phyloP scores from a whole-genome alignment of 1,140 invertebrate species.

The Lanistes nyassanus region DNA sequence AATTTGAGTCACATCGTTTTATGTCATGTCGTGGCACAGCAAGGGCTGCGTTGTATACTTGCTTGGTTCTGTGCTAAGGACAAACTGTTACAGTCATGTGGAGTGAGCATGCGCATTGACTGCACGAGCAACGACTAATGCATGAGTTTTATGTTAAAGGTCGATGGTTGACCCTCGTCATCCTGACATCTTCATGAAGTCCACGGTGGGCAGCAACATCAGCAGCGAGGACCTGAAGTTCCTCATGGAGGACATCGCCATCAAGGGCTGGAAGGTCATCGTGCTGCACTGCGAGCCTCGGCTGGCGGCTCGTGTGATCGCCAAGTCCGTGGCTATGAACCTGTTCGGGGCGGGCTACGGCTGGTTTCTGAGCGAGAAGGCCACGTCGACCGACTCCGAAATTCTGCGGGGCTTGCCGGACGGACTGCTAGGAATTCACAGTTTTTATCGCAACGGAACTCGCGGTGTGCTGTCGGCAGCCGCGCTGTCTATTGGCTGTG shows the following conservation, averaged over 20 bases:
- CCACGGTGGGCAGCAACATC: neutral
- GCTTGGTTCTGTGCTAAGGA: no score
- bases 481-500: conserved; percentile 9
- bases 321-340: conserved; percentile 23
- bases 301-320: conserved; percentile 30
- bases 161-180: no score
- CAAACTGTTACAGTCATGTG: no score
- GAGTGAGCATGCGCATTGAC: no score
- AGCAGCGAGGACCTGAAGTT: neutral
- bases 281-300: conserved; percentile 33
- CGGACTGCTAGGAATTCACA: conserved; percentile 40
- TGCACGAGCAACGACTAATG: no score
- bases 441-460: conserved; percentile 32
- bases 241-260: conserved; percentile 26
- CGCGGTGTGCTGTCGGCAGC: conserved; percentile 10
- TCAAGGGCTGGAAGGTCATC: conserved; percentile 34
- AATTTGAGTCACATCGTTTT: no score
- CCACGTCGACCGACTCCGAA: conserved; percentile 23
- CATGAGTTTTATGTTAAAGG: no score
- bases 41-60: no score
- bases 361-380: conserved; percentile 45
- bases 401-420: conserved; percentile 25
- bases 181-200: neutral
- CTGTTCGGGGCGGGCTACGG: conserved; percentile 44
- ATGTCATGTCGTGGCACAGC: no score